Conservation (phyloP, 2,797 vertebrate species). For the Remorina albescens region DNA sequence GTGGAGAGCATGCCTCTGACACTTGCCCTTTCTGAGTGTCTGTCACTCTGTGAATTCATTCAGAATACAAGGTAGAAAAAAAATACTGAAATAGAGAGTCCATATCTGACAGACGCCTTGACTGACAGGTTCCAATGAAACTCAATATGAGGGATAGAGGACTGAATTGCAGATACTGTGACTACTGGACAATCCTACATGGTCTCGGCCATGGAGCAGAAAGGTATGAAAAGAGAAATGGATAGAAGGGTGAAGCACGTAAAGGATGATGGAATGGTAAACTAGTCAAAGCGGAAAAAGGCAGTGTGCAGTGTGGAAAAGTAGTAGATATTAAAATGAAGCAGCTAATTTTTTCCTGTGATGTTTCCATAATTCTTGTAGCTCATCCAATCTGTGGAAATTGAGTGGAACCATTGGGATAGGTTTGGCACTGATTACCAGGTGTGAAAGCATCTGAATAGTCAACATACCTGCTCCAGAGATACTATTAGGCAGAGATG, state of each 20-base stretch:
- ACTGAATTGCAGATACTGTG: slow-evolving; percentile 76
- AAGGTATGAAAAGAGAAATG: slow-evolving; percentile 34
- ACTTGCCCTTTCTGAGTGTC: slow-evolving; percentile 63
- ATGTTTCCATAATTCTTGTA: slow-evolving; percentile 31
- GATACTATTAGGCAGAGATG: slow-evolving; percentile 4
- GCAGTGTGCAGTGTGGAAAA: slow-evolving; percentile 17
- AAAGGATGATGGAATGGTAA: slow-evolving; percentile 43
- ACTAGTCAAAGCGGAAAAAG: slow-evolving; percentile 8
- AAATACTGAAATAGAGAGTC: slow-evolving; percentile 72
- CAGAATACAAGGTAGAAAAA: slow-evolving; percentile 59
- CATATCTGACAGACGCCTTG: slow-evolving; percentile 77
- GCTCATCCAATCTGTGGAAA: slow-evolving; percentile 29
- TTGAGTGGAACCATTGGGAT: slow-evolving; percentile 27
- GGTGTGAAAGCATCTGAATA: slow-evolving; percentile 39
- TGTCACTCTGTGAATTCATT: slow-evolving; percentile 75
- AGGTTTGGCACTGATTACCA: slow-evolving; percentile 27
- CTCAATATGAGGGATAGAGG: slow-evolving; percentile 72
- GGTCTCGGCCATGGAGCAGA: slow-evolving; percentile 44
- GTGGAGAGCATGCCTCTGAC: slow-evolving; percentile 50
- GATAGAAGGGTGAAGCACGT: slow-evolving; percentile 20
- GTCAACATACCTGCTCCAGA: slow-evolving; percentile 6
- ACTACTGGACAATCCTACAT: slow-evolving; percentile 50
- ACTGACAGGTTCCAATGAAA: slow-evolving; percentile 85
- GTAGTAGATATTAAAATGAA: slow-evolving; percentile 32
- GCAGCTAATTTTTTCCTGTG: slow-evolving; percentile 10